Percentiles rank a stretch among this genome's conserved stretches.
Conservation (phyloP, 2,113 vertebrate species). For the Oncorhynchus keta region DNA sequence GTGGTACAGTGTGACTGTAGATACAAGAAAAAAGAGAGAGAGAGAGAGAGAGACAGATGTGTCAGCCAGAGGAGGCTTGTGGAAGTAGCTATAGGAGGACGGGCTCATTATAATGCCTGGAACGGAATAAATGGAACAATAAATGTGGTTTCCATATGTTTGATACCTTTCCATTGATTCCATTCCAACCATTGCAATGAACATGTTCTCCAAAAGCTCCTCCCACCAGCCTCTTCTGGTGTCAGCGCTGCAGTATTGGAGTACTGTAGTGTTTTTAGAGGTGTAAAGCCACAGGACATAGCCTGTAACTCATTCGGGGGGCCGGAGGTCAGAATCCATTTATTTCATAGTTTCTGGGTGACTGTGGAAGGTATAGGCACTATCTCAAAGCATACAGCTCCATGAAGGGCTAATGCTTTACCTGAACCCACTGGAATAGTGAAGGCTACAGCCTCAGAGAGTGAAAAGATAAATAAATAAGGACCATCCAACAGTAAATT, state of each 20-base stretch:
- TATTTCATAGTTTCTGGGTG: background rate
- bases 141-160: too few relatives aligned
- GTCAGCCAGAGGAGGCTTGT: too few relatives aligned
- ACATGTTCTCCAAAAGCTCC: too few relatives aligned
- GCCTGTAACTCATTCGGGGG: too few relatives aligned
- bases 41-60: slow-evolving; percentile 21
- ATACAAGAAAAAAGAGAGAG: slow-evolving; percentile 19
- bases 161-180: too few relatives aligned
- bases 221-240: too few relatives aligned
- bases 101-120: too few relatives aligned
- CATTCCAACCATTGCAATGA: too few relatives aligned
- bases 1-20: slow-evolving; percentile 29
- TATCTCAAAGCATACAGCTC: background rate
- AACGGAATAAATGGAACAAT: too few relatives aligned
- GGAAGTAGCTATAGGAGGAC: too few relatives aligned
- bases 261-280: slow-evolving; percentile 20
- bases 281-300: slow-evolving; percentile 3
- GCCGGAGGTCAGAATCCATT: background rate
- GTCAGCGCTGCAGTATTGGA: slow-evolving; percentile 21
- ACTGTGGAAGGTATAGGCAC: background rate
- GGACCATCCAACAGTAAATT: background rate
- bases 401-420: background rate
- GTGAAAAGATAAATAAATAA: background rate
- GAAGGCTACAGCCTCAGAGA: background rate
- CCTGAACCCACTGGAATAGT: background rate